Evolutionary conservation across 2,797 vertebrate species (phyloP), one percentile per base, ranked within the genome.

Genomic region (Sebastolobus altivelis): DNA sequence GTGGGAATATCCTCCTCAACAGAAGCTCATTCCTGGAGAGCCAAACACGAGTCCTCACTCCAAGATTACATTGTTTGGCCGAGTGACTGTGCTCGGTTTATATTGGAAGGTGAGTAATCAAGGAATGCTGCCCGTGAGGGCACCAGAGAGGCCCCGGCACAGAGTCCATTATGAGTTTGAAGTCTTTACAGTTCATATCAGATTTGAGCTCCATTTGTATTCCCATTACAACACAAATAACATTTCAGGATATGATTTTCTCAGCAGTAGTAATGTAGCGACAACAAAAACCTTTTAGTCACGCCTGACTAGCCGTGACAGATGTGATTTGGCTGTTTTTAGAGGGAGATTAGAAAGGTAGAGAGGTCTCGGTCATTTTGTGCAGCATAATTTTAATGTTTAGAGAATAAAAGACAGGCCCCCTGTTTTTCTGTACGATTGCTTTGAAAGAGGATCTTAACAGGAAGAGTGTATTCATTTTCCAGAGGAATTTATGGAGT

Each of bases 1-100:
- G 75, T 80, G 84, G 86, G 83, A 91, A 88, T 77, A 77, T 85
- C 81, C 67, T 80, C 66, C 70, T 87, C 70, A 86, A 88, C 87
- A 88, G 91, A 76, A 92, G 87, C 77, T 88, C 83, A 87, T 93
- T 94, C 89, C 90, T 88, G 82, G 73, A 92, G 83, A 90, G 88
- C 88, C 82, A 87, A 91, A 85, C 79, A 76, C 87, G 80, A 89
- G 75, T 90, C 71, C 69, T 89, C 69, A 80, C 85, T 81, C 88
- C 27, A 63, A 83, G 85, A 87, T 85, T 81, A 81, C 80, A 72
- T 85, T 79, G 67, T 92, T 84, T 89, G 72, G 77, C 84, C 75
- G 75, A 82, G 65, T 75, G 82, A 87, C 79, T 81, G 37, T 2
- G 55, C 66, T 49, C 6, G 68, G 71, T 59, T 92, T 87, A 79